Evolutionary conservation across 2,888 invertebrate genomes (phyloP), one percentile per base, ranked within the genome.

Genomic region (Marasmarcha lunaedactyla): DNA sequence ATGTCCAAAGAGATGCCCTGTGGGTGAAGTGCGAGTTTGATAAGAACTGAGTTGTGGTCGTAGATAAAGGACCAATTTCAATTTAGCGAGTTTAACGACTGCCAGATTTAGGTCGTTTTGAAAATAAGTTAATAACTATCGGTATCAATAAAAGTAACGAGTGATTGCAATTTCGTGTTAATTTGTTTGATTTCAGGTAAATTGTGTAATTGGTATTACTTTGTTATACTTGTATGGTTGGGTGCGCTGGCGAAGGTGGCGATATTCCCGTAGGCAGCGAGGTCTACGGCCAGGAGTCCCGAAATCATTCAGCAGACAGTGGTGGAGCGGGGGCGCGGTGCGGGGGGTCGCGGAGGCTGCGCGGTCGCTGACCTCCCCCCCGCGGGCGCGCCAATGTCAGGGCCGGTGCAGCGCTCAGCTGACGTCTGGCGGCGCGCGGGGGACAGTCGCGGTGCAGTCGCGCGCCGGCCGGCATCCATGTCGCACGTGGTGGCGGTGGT

Each of bases 341-440:
- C 47, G 44, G 54, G 42, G 55, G 47, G 58, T 51, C 62, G 65
- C 69, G 70, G 69, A 69, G 74, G 67, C 68, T 67, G 72, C 71
- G 71, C 78, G 76, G 76, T 69, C 74, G 76, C 77, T 76, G 77
- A 76, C 68, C 58, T 67, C 73, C 68, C 70, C 62, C 69, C 70
- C 72, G 71, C 71, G 72, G 71, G 72, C 73, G 64, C 73, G 77
- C 83, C 81, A 81, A 81, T 81, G 79, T 81, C 81, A 81, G 83
- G 81, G 83, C 73, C 81, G 81, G 79, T 81, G 83, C 81, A 81
- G 71, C 78, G 72, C 74, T 79, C 79, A 81, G 79, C 81, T 81
- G 81, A 79, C 81, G 81, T 81, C 81, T 81, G 83, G 78, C 57
- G 79, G 57, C 72, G 83, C 77, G 79, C 79, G 79, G 83, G 78